Conservation (phyloP, 2,113 vertebrate species). For the Ciconia boyciana region DNA sequence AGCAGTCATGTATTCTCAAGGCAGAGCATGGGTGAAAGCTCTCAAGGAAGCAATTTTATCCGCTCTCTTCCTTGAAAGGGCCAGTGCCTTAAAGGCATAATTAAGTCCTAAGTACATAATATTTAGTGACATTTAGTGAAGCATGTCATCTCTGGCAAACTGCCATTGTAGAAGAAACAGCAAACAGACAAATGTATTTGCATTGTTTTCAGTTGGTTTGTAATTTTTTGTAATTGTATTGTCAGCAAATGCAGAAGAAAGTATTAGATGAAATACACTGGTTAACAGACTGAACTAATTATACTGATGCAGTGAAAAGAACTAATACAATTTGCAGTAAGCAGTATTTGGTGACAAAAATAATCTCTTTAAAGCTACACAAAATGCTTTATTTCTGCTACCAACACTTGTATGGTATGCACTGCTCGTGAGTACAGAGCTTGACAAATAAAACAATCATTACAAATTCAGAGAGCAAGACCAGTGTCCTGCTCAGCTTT, state of each 20-base stretch:
- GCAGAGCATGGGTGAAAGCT: neutral
- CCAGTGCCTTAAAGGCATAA: conserved; percentile 52
- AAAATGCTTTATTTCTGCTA: neutral
- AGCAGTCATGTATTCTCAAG: conserved; percentile 5
- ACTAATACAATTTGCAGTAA: neutral
- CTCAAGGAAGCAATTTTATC: conserved; percentile 28
- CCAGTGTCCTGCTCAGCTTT: neutral
- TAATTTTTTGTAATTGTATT: neutral
- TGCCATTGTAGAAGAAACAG: neutral
- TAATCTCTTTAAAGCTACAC: neutral
- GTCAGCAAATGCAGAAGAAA: neutral
- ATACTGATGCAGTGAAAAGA: neutral
- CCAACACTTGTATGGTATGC: neutral
- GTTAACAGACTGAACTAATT: conserved; percentile 23
- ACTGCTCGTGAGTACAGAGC: neutral
- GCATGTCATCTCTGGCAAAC: conserved; percentile 35
- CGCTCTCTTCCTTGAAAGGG: conserved; percentile 1
- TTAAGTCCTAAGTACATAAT: conserved; percentile 53
- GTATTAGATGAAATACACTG: neutral
- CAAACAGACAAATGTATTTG: neutral
- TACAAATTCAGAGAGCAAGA: neutral
- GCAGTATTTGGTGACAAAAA: neutral
- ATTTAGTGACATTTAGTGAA: conserved; percentile 53
- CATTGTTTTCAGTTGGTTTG: neutral
- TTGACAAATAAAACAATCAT: neutral